These are phyloP conservation scores for Chamaetylas fuelleborni DNA, from an alignment of 2,113 vertebrate genomes.

Conservation along the genomic window DNA sequence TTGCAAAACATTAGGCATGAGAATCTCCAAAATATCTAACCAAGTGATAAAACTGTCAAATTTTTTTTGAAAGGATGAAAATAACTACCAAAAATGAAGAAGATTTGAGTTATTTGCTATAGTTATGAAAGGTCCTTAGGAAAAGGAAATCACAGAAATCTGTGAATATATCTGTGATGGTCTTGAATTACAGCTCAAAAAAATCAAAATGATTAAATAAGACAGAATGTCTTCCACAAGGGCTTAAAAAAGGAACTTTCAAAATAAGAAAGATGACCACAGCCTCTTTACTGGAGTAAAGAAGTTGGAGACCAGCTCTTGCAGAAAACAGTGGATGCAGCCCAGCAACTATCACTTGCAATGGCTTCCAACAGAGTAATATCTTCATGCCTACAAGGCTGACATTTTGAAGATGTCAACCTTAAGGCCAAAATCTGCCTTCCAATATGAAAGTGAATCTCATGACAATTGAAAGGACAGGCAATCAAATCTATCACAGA, in stretches of 20 bases:
- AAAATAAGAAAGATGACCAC: not conserved
- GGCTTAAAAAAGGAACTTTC: not conserved
- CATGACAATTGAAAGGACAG: not conserved
- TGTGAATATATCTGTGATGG: not conserved
- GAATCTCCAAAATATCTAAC: slow-evolving; percentile 20
- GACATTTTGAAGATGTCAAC: not conserved
- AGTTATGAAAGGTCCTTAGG: not conserved
- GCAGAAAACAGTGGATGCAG: not conserved
- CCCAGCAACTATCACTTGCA: not conserved
- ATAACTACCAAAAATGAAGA: not conserved
- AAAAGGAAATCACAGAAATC: slow-evolving; percentile 1
- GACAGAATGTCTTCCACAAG: not conserved
- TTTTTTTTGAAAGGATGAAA: not conserved
- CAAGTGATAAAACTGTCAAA: not conserved
- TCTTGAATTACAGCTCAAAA: not conserved
- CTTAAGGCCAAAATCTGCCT: not conserved
- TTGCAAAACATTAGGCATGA: not conserved
- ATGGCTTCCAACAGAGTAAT: not conserved
- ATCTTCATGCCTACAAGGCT: not conserved
- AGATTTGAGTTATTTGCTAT: not conserved
- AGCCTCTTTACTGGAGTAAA: not conserved
- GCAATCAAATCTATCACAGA: not conserved
- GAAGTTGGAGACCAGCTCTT: not conserved
- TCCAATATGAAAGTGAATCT: not conserved
- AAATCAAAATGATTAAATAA: not conserved